phyloP scores from a whole-genome alignment of 2,113 vertebrate species.

The Pomatorhinus ruficollis region DNA sequence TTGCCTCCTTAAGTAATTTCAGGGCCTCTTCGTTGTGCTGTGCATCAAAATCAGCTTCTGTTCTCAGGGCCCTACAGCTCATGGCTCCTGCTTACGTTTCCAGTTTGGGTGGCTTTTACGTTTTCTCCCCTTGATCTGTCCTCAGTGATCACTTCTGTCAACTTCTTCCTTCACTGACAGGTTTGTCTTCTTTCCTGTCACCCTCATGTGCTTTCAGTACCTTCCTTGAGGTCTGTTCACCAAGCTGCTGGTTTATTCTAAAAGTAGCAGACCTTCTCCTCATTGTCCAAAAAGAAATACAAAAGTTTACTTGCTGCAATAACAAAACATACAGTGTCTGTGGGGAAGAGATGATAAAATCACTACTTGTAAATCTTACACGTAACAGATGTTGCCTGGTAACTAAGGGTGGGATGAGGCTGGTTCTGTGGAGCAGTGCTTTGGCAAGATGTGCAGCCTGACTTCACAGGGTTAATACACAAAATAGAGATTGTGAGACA shows the following conservation, averaged over 20 bases:
- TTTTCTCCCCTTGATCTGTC: background rate
- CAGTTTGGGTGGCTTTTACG: background rate
- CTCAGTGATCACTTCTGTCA: background rate
- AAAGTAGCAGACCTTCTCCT: background rate
- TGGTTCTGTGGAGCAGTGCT: background rate
- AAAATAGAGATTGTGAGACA: background rate
- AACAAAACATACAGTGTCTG: background rate
- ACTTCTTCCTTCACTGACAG: background rate
- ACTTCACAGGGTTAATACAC: background rate
- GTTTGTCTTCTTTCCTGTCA: background rate
- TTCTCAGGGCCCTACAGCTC: background rate
- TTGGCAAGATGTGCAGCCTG: background rate
- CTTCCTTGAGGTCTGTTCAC: background rate
- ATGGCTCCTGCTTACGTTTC: background rate
- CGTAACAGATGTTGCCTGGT: background rate
- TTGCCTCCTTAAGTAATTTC: background rate
- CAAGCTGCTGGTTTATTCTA: background rate
- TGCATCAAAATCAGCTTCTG: background rate
- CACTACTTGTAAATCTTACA: background rate
- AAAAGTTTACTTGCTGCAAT: background rate
- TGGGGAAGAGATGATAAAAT: background rate
- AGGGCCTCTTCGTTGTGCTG: background rate
- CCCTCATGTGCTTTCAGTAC: background rate
- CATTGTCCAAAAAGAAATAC: background rate
- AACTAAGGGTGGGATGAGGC: background rate